Evolutionary conservation across 2,113 vertebrate genomes (phyloP).

Genomic region (Condylura cristata): DNA sequence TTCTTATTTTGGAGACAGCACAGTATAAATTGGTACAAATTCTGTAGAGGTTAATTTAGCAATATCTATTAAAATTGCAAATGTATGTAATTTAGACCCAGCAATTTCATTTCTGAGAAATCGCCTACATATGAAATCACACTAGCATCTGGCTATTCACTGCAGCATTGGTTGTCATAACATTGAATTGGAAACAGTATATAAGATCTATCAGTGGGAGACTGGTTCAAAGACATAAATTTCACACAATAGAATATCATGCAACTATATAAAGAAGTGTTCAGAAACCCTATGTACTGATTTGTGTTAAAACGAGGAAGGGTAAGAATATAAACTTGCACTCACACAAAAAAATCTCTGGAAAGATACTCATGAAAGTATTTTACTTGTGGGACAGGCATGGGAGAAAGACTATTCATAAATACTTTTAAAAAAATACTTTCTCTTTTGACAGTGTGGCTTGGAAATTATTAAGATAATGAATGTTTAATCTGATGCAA

Average conservation of each 20-base stretch:
- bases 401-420: background rate
- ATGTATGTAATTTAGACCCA: constrained; percentile 30
- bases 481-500: background rate
- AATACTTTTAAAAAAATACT: background rate
- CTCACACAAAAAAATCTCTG: background rate
- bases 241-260: background rate
- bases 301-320: background rate
- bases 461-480: constrained; percentile 12
- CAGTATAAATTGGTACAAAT: constrained; percentile 37
- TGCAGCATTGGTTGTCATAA: background rate
- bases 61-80: constrained; percentile 44
- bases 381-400: background rate
- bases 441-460: constrained; percentile 31
- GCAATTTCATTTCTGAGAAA: constrained; percentile 5
- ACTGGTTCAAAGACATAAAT: background rate
- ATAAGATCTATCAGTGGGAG: background rate
- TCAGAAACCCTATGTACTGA: background rate
- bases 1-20: background rate
- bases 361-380: background rate
- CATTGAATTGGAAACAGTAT: constrained; percentile 17
- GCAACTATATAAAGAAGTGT: background rate
- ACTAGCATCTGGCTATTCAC: background rate
- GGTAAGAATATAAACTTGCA: background rate
- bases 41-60: constrained; percentile 12
- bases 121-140: background rate